phyloP scores from a whole-genome alignment of 2,113 vertebrate species.

The Anser brachyrhynchus region DNA sequence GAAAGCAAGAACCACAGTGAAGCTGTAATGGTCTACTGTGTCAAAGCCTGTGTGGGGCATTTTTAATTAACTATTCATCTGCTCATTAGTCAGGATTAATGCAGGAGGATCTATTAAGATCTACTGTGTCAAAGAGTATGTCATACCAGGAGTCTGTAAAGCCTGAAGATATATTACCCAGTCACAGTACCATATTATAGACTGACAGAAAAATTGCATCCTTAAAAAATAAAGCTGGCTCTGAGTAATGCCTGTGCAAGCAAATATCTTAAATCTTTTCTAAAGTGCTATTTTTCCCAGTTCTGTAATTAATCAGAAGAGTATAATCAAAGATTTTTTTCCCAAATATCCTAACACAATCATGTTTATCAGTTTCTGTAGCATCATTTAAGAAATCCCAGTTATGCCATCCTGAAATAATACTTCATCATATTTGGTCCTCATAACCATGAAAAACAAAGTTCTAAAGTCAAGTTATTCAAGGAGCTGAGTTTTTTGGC shows the following conservation, averaged over 20 bases:
- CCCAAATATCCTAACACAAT: conserved; percentile 46
- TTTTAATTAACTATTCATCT: conserved; percentile 65
- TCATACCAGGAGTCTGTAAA: conserved; percentile 48
- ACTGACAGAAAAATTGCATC: conserved; percentile 67
- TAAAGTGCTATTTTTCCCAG: conserved; percentile 47
- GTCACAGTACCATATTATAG: conserved; percentile 58
- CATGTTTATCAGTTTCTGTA: conserved; percentile 50
- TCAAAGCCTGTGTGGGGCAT: neutral
- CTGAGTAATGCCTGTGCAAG: conserved; percentile 62
- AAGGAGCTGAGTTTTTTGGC: neutral
- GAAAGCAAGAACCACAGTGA: conserved; percentile 5
- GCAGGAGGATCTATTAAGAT: conserved; percentile 66
- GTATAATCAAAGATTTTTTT: conserved; percentile 22
- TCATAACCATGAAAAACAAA: conserved; percentile 12
- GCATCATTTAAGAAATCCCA: conserved; percentile 53
- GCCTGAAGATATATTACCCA: conserved; percentile 54
- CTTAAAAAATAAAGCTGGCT: conserved; percentile 64
- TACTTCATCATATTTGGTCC: conserved; percentile 28
- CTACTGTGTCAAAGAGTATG: conserved; percentile 43
- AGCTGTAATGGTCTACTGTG: conserved; percentile 28
- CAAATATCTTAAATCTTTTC: conserved; percentile 65
- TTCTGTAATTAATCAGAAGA: conserved; percentile 62
- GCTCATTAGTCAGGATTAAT: conserved; percentile 54
- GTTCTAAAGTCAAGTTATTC: neutral
- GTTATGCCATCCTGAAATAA: conserved; percentile 20